Conservation (phyloP, 2,113 vertebrate species). For the Perca flavescens region DNA sequence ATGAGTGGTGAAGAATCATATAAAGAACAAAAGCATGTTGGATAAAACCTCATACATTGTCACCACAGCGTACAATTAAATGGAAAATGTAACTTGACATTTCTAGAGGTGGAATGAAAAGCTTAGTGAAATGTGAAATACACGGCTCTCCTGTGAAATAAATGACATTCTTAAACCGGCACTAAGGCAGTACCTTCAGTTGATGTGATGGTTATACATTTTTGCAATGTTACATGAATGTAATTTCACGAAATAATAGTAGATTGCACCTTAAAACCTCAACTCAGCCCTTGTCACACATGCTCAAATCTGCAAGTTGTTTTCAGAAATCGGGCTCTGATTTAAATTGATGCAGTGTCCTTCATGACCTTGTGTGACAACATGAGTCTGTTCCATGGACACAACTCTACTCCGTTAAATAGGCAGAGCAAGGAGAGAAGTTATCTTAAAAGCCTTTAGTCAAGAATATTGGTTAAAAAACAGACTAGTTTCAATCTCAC, state of each 20-base stretch:
- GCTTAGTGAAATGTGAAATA: not conserved
- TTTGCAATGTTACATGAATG: not conserved
- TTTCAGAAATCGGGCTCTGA: not conserved
- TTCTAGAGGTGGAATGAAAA: constrained; percentile 14
- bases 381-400: not conserved
- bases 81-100: not conserved
- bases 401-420: not conserved
- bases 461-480: not conserved
- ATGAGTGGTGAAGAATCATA: constrained; percentile 10
- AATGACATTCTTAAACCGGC: not conserved
- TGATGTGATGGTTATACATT: not conserved
- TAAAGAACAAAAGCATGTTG: constrained; percentile 11
- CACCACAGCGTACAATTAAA: not conserved
- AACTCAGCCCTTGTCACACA: not conserved
- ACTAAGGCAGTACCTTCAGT: not conserved
- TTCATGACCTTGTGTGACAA: constrained; percentile 26
- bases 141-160: not conserved
- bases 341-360: constrained; percentile 37
- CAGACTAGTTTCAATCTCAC: not conserved
- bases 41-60: constrained; percentile 9
- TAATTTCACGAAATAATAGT: not conserved
- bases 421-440: not conserved
- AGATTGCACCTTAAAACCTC: not conserved
- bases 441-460: not conserved
- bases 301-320: not conserved